These are phyloP conservation scores for Vollenhovia emeryi DNA, from an alignment of 1,140 invertebrate species.

Conservation along the genomic window DNA sequence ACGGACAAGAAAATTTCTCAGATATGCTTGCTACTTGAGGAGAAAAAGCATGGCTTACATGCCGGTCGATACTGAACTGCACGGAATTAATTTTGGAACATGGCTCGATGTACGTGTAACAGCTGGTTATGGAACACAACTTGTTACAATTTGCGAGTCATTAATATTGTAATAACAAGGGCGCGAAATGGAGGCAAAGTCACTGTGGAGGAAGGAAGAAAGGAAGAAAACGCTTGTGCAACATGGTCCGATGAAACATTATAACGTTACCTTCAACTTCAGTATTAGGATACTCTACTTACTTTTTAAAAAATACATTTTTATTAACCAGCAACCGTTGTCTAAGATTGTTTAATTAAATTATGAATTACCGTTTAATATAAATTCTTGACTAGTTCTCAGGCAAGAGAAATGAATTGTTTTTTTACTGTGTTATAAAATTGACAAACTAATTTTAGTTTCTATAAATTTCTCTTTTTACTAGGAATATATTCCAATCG, in stretches of 20 bases:
- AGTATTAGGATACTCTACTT: constrained; percentile 26
- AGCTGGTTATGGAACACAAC: not conserved
- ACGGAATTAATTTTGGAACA: constrained; percentile 48
- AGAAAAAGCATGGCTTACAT: not conserved
- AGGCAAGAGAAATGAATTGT: not conserved
- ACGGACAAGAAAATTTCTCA: not conserved
- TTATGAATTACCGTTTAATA: not conserved
- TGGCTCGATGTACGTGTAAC: constrained; percentile 5
- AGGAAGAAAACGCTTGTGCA: not conserved
- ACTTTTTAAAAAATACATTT: not conserved
- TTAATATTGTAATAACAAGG: constrained; percentile 40
- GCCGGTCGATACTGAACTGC: constrained; percentile 15
- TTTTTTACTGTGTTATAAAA: not conserved
- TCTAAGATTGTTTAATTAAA: not conserved
- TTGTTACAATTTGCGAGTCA: constrained; percentile 35
- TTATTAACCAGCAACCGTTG: not conserved
- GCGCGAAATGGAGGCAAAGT: not conserved
- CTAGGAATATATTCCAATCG: not conserved
- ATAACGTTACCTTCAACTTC: not conserved
- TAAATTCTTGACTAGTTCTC: not conserved
- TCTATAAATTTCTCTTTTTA: not conserved
- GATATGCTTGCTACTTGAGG: not conserved
- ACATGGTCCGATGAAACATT: not conserved
- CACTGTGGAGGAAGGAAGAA: not conserved
- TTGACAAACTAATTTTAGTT: not conserved